Percentiles rank a stretch among this genome's conserved stretches.
These are phyloP conservation scores for Rhynchotus rufescens DNA, from an alignment of 2,797 vertebrate species.

Conservation along the genomic window DNA sequence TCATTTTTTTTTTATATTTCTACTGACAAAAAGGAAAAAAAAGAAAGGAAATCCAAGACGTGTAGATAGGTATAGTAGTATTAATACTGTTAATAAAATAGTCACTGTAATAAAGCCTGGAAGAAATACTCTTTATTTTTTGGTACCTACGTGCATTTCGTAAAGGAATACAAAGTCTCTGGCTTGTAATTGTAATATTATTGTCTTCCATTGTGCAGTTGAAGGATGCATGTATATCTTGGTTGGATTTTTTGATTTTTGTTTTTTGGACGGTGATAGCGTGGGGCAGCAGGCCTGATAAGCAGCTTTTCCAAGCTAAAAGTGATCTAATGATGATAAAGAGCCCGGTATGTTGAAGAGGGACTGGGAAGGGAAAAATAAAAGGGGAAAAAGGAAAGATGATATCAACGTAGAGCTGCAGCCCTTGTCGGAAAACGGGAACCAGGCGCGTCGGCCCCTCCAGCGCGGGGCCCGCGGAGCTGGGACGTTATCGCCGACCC, in stretches of 20 bases:
- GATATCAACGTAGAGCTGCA: not conserved
- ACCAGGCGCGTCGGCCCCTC: constrained; percentile 2
- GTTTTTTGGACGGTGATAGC: constrained; percentile 5
- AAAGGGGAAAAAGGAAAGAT: not conserved
- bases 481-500: constrained; percentile 47
- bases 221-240: not conserved
- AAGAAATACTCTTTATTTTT: constrained; percentile 71
- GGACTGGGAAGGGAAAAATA: not conserved
- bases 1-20: constrained; percentile 80
- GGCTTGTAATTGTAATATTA: not conserved
- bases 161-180: constrained; percentile 7
- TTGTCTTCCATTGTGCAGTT: constrained; percentile 38
- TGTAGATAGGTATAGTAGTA: constrained; percentile 78
- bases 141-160: not conserved
- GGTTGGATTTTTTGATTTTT: too few species aligned
- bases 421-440: constrained; percentile 64
- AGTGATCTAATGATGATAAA: constrained; percentile 63
- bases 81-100: constrained; percentile 81
- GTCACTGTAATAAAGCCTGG: constrained; percentile 78
- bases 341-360: constrained; percentile 47
- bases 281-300: constrained; percentile 22
- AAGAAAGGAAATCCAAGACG: constrained; percentile 71
- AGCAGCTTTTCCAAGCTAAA: constrained; percentile 35
- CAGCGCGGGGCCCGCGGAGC: constrained; percentile 10
- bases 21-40: constrained; percentile 27